Evolutionary conservation across 2,888 invertebrate genomes (phyloP).

Genomic region (Protula sp.): DNA sequence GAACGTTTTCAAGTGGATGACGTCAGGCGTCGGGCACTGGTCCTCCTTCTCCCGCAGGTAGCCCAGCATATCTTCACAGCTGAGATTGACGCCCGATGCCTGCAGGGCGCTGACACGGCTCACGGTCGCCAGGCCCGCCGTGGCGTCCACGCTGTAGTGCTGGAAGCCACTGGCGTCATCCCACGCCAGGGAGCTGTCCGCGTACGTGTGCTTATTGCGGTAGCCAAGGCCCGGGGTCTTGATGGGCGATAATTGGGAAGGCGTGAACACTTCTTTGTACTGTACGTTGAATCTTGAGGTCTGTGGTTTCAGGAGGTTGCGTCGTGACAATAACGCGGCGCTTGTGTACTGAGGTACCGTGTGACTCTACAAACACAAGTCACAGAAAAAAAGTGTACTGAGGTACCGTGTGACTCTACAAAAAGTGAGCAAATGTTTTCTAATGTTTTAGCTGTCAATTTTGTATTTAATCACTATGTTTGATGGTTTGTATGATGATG

Average conservation of each 20-base stretch:
- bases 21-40: constrained; percentile 45
- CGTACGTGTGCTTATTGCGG: neutral
- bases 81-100: constrained; percentile 11
- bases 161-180: constrained; percentile 11
- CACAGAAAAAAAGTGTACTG: too few species aligned
- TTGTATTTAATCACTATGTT: too few species aligned
- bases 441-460: too few species aligned
- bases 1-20: too few species aligned
- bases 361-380: too few species aligned
- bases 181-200: constrained; percentile 1
- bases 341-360: constrained; percentile 2
- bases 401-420: too few species aligned
- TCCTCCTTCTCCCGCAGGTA: constrained; percentile 36
- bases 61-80: neutral
- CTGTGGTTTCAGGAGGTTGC: constrained; percentile 12
- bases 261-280: constrained; percentile 19
- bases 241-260: constrained; percentile 16
- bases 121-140: constrained; percentile 1
- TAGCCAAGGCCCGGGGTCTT: neutral
- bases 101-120: constrained; percentile 6
- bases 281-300: constrained; percentile 3
- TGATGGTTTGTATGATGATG: too few species aligned
- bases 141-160: constrained; percentile 19
- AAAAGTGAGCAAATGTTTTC: too few species aligned
- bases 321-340: constrained; percentile 7